A percentile compares a stretch with the other conserved stretches of the same genome.
phyloP scores from a whole-genome alignment of 2,113 vertebrate genomes.

The Apteryx mantelli region DNA sequence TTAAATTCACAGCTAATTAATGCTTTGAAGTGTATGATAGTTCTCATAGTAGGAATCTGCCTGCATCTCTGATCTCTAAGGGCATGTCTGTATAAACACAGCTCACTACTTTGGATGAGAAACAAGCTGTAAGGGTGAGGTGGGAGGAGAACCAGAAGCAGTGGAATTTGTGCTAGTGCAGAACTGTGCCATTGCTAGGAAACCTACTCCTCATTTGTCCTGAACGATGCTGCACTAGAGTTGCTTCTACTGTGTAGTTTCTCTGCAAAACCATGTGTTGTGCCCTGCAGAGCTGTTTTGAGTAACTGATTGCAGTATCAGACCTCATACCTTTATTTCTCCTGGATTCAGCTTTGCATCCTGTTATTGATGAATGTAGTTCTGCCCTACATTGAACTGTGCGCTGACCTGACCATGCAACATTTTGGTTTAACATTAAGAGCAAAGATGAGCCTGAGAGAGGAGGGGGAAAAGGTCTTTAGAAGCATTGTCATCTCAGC shows the following conservation, averaged over 20 bases:
- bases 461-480: background rate
- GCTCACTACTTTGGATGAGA: background rate
- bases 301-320: rapidly evolving
- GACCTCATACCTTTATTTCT: background rate
- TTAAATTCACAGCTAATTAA: background rate
- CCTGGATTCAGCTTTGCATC: background rate
- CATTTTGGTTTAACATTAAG: background rate
- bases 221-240: rapidly evolving
- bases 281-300: background rate
- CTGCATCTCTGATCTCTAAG: rapidly evolving
- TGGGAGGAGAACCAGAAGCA: too few relatives aligned
- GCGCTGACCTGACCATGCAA: background rate
- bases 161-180: background rate
- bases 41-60: background rate
- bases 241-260: background rate
- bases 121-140: rapidly evolving
- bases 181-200: rapidly evolving
- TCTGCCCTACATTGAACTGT: background rate
- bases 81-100: rapidly evolving
- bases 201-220: background rate
- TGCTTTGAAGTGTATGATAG: rapidly evolving
- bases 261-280: rapidly evolving
- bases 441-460: background rate
- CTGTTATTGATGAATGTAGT: background rate
- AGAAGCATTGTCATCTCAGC: background rate